Conservation (phyloP, 2,888 invertebrate genomes). For the Spodoptera exigua region DNA sequence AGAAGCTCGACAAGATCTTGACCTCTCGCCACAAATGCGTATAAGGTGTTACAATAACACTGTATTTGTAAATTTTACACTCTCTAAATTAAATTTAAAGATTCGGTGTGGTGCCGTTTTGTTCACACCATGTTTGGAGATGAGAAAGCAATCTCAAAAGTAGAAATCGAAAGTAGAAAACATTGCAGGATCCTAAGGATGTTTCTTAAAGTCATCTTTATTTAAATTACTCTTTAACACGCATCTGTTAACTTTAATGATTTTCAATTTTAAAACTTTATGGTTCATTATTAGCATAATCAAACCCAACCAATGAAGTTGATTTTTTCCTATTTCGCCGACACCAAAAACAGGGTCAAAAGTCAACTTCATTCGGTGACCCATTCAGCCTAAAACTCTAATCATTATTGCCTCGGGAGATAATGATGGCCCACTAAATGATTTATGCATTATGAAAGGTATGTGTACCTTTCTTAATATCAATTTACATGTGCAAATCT, state of each 20-base stretch:
- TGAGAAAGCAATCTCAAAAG: constrained; percentile 44
- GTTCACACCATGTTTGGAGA: constrained; percentile 37
- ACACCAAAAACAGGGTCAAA: constrained; percentile 39
- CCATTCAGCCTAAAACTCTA: constrained; percentile 35
- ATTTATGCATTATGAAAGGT: too few species aligned
- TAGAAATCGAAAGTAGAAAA: constrained; percentile 56
- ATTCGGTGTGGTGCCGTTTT: constrained; percentile 44
- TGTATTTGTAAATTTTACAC: constrained; percentile 35
- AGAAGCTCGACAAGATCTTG: constrained; percentile 39
- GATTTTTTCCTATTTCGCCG: constrained; percentile 24
- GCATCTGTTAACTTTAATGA: background rate
- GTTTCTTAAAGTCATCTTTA: constrained; percentile 20
- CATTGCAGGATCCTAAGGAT: constrained; percentile 25
- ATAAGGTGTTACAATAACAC: constrained; percentile 41
- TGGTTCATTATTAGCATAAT: background rate
- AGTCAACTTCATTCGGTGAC: constrained; percentile 37
- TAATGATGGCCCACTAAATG: constrained; percentile 31
- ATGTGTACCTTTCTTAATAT: constrained; percentile 48
- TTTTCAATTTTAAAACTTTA: too few species aligned
- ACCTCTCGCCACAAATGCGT: constrained; percentile 35
- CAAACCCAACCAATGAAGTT: constrained; percentile 9
- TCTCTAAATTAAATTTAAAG: constrained; percentile 44
- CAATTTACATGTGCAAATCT: constrained; percentile 54
- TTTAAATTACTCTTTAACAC: constrained; percentile 9
- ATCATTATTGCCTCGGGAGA: constrained; percentile 24